Evolutionary conservation across 1,140 invertebrate species (phyloP).

Genomic region (Rhopalosiphum padi): DNA sequence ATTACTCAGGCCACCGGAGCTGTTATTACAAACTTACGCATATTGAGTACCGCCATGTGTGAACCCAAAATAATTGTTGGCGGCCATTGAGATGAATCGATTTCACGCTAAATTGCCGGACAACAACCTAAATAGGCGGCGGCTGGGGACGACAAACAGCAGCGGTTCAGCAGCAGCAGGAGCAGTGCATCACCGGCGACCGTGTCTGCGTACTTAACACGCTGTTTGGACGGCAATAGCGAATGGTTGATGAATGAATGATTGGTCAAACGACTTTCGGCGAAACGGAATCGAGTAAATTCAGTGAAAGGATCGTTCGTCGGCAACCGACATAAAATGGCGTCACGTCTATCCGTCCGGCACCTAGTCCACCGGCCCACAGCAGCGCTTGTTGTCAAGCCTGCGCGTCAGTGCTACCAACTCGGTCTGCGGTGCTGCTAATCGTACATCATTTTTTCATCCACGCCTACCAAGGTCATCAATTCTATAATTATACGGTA

Average conservation of each 20-base stretch:
- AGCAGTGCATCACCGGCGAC: slow-evolving; percentile 27
- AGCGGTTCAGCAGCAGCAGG: slow-evolving; percentile 2
- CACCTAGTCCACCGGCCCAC: background rate
- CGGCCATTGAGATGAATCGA: slow-evolving; percentile 71
- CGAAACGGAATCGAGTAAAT: too few species aligned
- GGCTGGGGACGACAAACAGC: background rate
- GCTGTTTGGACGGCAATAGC: too few species aligned
- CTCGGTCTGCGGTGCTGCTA: background rate
- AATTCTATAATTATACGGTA: too few species aligned
- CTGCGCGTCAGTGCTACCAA: background rate
- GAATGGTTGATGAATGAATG: background rate
- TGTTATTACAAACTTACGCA: slow-evolving; percentile 69
- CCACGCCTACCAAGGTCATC: background rate
- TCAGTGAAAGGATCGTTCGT: background rate
- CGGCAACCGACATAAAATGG: slow-evolving; percentile 40
- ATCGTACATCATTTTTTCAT: background rate
- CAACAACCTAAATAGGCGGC: background rate
- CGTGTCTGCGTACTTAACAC: background rate
- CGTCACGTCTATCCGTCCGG: slow-evolving; percentile 15
- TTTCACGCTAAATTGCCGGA: background rate
- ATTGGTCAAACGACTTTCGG: background rate
- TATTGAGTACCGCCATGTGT: slow-evolving; percentile 90
- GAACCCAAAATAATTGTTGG: slow-evolving; percentile 93
- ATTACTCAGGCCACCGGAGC: accelerated
- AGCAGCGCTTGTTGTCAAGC: background rate